phyloP scores from a whole-genome alignment of 2,888 invertebrate species.

The Ceratothoa steindachneri region DNA sequence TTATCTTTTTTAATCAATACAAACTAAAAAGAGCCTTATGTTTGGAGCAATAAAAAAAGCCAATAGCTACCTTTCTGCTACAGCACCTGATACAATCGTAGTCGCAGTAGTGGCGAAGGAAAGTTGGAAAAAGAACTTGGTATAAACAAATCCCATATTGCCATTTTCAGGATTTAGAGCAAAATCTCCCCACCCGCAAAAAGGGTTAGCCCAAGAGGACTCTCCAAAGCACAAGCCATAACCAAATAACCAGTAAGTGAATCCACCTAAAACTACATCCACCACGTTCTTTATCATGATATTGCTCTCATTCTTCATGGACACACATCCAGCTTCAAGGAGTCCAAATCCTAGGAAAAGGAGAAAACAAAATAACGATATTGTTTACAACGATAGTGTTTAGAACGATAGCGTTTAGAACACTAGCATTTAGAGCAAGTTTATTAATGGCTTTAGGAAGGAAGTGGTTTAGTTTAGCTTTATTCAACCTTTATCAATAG shows the following conservation, averaged over 20 bases:
- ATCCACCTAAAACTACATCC: slow-evolving; percentile 84
- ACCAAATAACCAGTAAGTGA: slow-evolving; percentile 92
- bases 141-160: slow-evolving; percentile 77
- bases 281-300: slow-evolving; percentile 97
- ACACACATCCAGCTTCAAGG: slow-evolving; percentile 87
- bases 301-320: slow-evolving; percentile 88
- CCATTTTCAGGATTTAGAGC: slow-evolving; percentile 33
- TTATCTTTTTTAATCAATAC: too few species aligned
- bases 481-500: too few species aligned
- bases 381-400: too few species aligned
- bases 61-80: slow-evolving; percentile 92
- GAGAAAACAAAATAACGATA: neutral
- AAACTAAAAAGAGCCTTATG: too few species aligned
- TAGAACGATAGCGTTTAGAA: too few species aligned
- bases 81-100: slow-evolving; percentile 87
- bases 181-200: slow-evolving; percentile 68
- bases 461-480: too few species aligned
- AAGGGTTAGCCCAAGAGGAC: slow-evolving; percentile 67
- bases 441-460: neutral
- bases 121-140: slow-evolving; percentile 83
- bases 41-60: too few species aligned
- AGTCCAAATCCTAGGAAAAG: slow-evolving; percentile 80
- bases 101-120: slow-evolving; percentile 87
- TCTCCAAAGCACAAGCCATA: slow-evolving; percentile 84
- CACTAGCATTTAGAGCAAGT: neutral